Base-by-base conservation (phyloP, 2,113 vertebrate genomes). In the Odontesthes bonariensis region DNA sequence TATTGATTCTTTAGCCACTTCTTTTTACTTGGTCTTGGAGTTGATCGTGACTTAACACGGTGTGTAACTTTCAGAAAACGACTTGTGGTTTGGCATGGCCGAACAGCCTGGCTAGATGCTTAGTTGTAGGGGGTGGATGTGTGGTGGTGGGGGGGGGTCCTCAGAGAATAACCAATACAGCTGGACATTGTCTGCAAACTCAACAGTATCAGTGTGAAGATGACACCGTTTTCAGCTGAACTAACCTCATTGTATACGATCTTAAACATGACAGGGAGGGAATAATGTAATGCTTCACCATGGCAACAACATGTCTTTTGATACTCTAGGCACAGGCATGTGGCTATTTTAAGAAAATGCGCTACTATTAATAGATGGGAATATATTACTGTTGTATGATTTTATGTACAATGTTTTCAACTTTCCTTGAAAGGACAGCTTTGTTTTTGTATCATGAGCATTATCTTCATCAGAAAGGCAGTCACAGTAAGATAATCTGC, bases 1-100 rank as follows among this genome's bases (percentile, higher is more conserved):
- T 87, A 93, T 93, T 86, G 91, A 92, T 92, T 83, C 63, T 86
- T 86, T 83, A 83, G 77, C 80, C 72, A 79, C 87, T 75, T 86
- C 75, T 81, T 69, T 87, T 83, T 78, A n/a, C 78, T 79, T 53
- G 57, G 83, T 76, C 78, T 72, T n/a, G 17, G 58, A 70, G 75
- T 69, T 81, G 64, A 78, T 88, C 71, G 77, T 77, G 71, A 86
- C 73, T 84, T 73, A 81, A 78, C 51, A 44, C 35, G 32, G 67
- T n/a, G 60, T 23, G 54, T 65, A 84, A 89, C 62, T 88, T 83
- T 19, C 33, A 35, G 44, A 22, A 80, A 72, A 81, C 33, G 75
- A 60, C 69, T 46, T 86, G 81, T 59, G 40, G 66, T 72, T 44
- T 61, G 22, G 64, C 44, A 44, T 52, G 61, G 65, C 35, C 35